Evolutionary conservation across 1,140 invertebrate species (phyloP).

Genomic region (Parasteatoda tepidariorum): DNA sequence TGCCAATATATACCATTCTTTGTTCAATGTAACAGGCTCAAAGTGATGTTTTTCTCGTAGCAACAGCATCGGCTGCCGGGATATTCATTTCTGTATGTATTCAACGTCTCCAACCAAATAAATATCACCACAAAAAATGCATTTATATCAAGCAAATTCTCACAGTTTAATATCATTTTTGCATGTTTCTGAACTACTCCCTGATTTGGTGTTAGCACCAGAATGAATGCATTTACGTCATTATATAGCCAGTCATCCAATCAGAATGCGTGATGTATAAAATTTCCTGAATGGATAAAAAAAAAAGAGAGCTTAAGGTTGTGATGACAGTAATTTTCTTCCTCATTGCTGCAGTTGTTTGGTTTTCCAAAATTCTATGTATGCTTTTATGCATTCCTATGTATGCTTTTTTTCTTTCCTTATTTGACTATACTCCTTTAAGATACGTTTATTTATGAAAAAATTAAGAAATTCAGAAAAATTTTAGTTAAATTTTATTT

Average conservation of each 20-base stretch:
- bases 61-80: background rate
- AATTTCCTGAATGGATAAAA: background rate
- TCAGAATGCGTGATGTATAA: background rate
- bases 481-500: no score
- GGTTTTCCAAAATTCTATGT: no score
- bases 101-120: background rate
- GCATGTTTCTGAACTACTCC: background rate
- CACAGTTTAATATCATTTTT: background rate
- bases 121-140: background rate
- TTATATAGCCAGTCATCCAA: background rate
- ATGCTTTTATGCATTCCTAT: no score
- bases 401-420: no score
- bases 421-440: no score
- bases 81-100: background rate
- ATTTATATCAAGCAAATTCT: no score
- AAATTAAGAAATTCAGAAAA: no score
- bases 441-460: no score
- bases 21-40: constrained; percentile 16
- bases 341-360: no score
- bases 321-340: no score
- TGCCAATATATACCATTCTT: background rate
- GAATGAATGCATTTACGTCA: background rate
- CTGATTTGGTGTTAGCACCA: background rate
- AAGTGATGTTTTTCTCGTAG: constrained; percentile 26
- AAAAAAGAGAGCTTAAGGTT: background rate